Evolutionary conservation across 1,140 invertebrate species (phyloP), one percentile per base, ranked within the genome.

Genomic region (Leptinotarsa texana): DNA sequence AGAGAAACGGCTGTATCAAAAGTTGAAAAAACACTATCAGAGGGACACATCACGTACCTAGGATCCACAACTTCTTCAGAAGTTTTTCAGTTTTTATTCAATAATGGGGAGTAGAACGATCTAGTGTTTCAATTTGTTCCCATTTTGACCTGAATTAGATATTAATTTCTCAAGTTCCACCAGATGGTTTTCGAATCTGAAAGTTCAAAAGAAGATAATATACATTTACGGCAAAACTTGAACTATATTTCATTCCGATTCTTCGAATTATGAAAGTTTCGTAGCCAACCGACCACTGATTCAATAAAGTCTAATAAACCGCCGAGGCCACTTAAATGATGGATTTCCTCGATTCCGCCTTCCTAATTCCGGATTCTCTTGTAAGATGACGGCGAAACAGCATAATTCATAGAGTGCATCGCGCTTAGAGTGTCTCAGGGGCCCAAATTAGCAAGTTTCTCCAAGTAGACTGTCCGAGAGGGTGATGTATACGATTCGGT

Each of bases 361-460:
- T 69, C 21, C 68, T 51, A 69, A 69, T 69, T 69, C 42, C 17
- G 48, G 68, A 69, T 69, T 69, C 68, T 24, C 42, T 51, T 49
- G 68, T 51, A 69, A 69, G 68, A 69, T 18, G 21, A 21, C n/a
- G 47, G 69, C 1, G 69, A 70, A 70, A 70, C 21, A 42, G 61
- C 75, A 74, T 76, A 76, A 76, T 67, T 76, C 72, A 76, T 77
- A 71, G 48, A 66, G 73, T 77, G 48, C 76, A 77, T 77, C 73
- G 63, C 63, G 63, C 63, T 33, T 22, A 4, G 63, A 15, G 17
- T 65, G 49, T 74, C 77, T 75, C 79, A 2, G 48, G 77, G 73
- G 79, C 27, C 75, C 75, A 80, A 80, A 80, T 80, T 80, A 80
- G 75, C 77, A 78, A 80, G 77, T 80, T 80, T 74, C 73, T 75